Base-by-base conservation (phyloP, 2,113 vertebrate species). In the Perca schrenkii region DNA sequence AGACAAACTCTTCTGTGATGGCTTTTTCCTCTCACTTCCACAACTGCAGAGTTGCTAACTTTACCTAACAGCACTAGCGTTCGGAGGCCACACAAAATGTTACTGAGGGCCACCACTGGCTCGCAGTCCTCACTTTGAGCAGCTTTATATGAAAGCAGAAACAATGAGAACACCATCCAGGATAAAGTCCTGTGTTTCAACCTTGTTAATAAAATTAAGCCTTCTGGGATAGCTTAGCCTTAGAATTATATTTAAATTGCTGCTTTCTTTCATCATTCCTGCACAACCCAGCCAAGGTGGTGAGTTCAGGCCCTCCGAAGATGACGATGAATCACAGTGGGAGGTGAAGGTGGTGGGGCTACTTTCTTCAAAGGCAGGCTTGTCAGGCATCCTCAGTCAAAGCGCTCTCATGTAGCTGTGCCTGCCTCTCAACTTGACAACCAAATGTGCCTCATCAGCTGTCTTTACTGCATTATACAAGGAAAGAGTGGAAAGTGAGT, bases 391-490 rank as follows among this genome's bases (percentile, higher is more conserved):
- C 86, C 43, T 80, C 75, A 85, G 67, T 60, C 80, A 65, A 70
- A 3, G 61, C 2, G 0, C 65, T 89, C 74, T 88, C 77, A 91
- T 82, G 70, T 77, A 87, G 83, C 87, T 1, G 6, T 2, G 50
- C 65, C 70, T 73, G 82, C 70, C 73, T 91, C 85, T 87, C 83
- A 66, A 84, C 56, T 82, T 79, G 84, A 87, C 74, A 85, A 71
- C 31, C 34, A 82, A 87, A 91, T 88, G 77, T 85, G 77, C 86
- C 66, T 88, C 87, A 86, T 93, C 91, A 90, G 88, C 91, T 84
- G 87, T 85, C 82, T 85, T 13, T 31, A 0, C 82, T 92, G 86
- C 79, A 91, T 89, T 89, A 92, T 91, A 90, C 70, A 93, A 85
- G 62, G 46, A 8, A 19, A 3, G 54, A 68, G 77, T 79, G 82